Evolutionary conservation across 2,888 invertebrate species (phyloP).

Genomic region (Rotaria macrura): DNA sequence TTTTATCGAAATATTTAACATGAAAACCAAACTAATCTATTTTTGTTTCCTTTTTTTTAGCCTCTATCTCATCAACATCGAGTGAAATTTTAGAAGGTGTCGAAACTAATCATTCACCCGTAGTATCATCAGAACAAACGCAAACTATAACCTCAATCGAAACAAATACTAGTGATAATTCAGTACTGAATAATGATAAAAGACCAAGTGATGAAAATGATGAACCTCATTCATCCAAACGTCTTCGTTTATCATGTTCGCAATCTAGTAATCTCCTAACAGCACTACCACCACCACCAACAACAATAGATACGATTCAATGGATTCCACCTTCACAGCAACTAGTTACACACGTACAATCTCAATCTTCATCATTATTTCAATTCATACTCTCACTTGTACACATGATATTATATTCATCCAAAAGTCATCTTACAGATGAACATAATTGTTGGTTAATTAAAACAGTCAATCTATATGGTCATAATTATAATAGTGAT

Average conservation of each 20-base stretch:
- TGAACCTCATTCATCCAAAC: not conserved
- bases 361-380: not conserved
- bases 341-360: not conserved
- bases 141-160: not conserved
- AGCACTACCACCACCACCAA: not conserved
- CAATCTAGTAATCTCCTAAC: not conserved
- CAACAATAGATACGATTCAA: not conserved
- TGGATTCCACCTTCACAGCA: conserved; percentile 12
- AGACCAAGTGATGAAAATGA: not conserved
- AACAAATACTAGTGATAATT: not conserved
- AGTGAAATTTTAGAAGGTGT: not conserved
- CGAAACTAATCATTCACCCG: not conserved
- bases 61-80: not conserved
- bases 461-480: not conserved
- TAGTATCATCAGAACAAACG: not conserved
- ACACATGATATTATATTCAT: not conserved
- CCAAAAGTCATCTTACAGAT: not conserved
- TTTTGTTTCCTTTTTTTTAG: not conserved
- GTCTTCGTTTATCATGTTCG: not conserved
- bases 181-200: not conserved
- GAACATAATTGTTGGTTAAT: not conserved
- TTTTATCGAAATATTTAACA: too few relatives aligned
- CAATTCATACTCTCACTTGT: not conserved
- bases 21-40: too few relatives aligned
- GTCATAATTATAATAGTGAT: not conserved